Evolutionary conservation across 2,797 vertebrate genomes (phyloP).

Genomic region (Gila robusta): DNA sequence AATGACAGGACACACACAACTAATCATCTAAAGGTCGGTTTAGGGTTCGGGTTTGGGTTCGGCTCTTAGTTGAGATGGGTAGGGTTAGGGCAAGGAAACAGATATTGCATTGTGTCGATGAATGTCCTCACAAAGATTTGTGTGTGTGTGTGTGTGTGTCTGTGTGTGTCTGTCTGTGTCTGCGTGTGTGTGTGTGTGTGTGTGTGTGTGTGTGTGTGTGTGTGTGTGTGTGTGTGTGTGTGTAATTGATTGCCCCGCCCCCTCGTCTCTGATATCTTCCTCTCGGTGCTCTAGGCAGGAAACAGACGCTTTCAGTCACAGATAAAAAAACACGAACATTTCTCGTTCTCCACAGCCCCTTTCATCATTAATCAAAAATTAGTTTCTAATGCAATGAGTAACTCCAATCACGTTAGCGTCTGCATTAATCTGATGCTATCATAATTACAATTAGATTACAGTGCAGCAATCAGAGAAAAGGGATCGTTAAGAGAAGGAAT

Average conservation of each 20-base stretch:
- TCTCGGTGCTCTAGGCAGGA: conserved; percentile 71
- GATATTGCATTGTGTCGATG: no score
- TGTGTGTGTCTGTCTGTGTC: conserved; percentile 52
- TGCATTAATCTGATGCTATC: conserved; percentile 99
- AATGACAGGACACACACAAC: no score
- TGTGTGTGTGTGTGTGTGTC: background rate
- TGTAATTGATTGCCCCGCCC: conserved; percentile 73
- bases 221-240: conserved; percentile 70
- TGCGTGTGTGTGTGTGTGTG: conserved; percentile 72
- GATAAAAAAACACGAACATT: conserved; percentile 99
- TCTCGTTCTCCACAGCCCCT: conserved; percentile 99
- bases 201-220: background rate
- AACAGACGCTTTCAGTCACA: conserved; percentile 82
- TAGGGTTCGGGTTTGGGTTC: no score
- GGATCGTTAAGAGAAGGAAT: conserved; percentile 99
- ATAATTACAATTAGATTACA: conserved; percentile 99
- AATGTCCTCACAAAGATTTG: no score
- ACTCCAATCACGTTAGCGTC: conserved; percentile 99
- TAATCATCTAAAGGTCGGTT: no score
- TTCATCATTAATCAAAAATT: conserved; percentile 99
- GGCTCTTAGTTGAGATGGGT: no score
- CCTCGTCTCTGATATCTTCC: conserved; percentile 64
- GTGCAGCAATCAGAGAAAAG: conserved; percentile 99
- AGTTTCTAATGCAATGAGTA: conserved; percentile 99
- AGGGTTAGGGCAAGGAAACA: no score